phyloP scores from a whole-genome alignment of 2,113 vertebrate genomes.

The Cyprinus carpio region DNA sequence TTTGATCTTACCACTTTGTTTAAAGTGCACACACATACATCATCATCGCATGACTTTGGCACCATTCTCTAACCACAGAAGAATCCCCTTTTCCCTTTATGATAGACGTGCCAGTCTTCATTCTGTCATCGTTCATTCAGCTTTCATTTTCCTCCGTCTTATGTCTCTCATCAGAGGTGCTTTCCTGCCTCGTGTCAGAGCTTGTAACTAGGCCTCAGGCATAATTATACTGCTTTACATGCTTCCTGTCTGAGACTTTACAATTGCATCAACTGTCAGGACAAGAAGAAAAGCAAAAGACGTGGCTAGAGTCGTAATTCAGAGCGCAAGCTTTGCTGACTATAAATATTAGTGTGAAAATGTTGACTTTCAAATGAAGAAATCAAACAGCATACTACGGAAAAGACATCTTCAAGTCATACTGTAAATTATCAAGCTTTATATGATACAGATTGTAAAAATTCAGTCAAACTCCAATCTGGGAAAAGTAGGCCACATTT shows the following conservation, averaged over 20 bases:
- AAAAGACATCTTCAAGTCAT: not conserved
- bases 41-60: not conserved
- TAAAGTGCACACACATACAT: not conserved
- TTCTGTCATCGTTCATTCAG: constrained; percentile 14
- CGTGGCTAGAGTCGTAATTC: constrained; percentile 29
- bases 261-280: constrained; percentile 33
- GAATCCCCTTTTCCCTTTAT: constrained; percentile 9
- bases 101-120: constrained; percentile 20
- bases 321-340: constrained; percentile 16
- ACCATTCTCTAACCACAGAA: constrained; percentile 21
- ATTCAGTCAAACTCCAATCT: not conserved
- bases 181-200: constrained; percentile 41
- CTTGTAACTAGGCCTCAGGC: constrained; percentile 42
- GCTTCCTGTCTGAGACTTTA: constrained; percentile 35
- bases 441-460: not conserved
- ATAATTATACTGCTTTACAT: constrained; percentile 52
- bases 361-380: not conserved
- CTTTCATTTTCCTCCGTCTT: constrained; percentile 17
- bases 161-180: not conserved
- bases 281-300: constrained; percentile 32
- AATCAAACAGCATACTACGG: not conserved
- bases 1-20: not conserved
- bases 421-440: not conserved
- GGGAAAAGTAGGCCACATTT: not conserved
- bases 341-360: constrained; percentile 29